Conservation (phyloP, 2,888 invertebrate species). For the Camponotus fellah region DNA sequence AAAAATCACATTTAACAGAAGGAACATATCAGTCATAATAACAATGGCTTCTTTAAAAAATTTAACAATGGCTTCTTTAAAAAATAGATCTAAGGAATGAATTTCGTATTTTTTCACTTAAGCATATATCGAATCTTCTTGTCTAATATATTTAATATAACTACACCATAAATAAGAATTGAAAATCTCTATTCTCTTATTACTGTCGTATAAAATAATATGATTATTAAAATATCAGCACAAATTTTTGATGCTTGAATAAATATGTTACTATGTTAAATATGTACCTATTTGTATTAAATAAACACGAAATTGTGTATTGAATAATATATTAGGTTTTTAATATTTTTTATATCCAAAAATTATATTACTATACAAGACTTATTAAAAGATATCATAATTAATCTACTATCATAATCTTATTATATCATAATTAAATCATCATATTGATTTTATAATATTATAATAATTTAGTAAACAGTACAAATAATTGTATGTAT, state of each 20-base stretch:
- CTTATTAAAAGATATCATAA: neutral
- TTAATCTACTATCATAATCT: too few species aligned
- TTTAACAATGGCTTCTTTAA: conserved; percentile 43
- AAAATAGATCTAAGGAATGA: conserved; percentile 63
- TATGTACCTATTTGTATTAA: conserved; percentile 3
- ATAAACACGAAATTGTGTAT: neutral
- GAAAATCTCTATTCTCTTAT: neutral
- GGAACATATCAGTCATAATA: conserved; percentile 42
- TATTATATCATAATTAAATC: neutral
- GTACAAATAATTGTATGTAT: neutral
- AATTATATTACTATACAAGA: neutral
- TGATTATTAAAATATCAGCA: neutral
- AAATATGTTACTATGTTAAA: too few species aligned
- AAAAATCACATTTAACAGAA: conserved; percentile 56
- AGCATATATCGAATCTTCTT: neutral
- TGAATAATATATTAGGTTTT: neutral
- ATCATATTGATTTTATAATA: neutral
- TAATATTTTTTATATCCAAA: neutral
- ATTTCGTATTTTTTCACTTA: conserved; percentile 31
- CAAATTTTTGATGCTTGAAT: neutral
- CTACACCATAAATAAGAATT: neutral
- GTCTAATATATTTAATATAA: neutral
- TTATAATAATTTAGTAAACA: conserved; percentile 4
- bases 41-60: conserved; percentile 53
- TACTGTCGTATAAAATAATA: neutral